Evolutionary conservation across 2,797 vertebrate genomes (phyloP).

Genomic region (Protonibea diacanthus): DNA sequence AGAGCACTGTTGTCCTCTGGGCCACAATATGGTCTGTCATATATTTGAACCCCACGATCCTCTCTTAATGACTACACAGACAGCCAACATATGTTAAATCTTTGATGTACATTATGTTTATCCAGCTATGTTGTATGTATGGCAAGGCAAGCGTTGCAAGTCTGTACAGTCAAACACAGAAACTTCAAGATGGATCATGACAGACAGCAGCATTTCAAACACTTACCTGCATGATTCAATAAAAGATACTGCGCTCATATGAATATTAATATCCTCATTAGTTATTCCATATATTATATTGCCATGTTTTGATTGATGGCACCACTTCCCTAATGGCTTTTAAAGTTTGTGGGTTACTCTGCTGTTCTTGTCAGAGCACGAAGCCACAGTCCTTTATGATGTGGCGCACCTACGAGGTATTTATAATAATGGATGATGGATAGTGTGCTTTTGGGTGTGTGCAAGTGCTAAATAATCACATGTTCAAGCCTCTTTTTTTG

Average conservation of each 20-base stretch:
- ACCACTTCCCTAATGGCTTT: neutral
- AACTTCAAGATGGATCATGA: slow-evolving; percentile 19
- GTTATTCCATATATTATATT: neutral
- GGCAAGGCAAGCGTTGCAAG: neutral
- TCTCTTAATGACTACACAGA: slow-evolving; percentile 1
- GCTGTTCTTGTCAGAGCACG: neutral
- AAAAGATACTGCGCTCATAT: neutral
- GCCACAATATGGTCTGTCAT: slow-evolving; percentile 30
- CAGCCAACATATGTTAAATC: slow-evolving; percentile 35
- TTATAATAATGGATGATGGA: neutral
- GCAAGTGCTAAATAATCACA: no score
- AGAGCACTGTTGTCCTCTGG: slow-evolving; percentile 36
- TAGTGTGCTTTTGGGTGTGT: no score
- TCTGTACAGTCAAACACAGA: neutral
- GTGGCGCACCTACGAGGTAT: neutral
- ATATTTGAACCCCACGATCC: neutral
- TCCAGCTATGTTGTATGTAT: neutral
- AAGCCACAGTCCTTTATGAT: neutral
- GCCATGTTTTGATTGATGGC: neutral
- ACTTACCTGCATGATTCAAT: neutral
- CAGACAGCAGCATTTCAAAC: neutral
- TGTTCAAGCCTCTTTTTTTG: no score
- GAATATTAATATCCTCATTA: neutral
- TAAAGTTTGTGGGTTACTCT: neutral
- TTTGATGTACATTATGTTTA: slow-evolving; percentile 53